Conservation (phyloP, 2,113 vertebrate genomes). For the Chionis minor region DNA sequence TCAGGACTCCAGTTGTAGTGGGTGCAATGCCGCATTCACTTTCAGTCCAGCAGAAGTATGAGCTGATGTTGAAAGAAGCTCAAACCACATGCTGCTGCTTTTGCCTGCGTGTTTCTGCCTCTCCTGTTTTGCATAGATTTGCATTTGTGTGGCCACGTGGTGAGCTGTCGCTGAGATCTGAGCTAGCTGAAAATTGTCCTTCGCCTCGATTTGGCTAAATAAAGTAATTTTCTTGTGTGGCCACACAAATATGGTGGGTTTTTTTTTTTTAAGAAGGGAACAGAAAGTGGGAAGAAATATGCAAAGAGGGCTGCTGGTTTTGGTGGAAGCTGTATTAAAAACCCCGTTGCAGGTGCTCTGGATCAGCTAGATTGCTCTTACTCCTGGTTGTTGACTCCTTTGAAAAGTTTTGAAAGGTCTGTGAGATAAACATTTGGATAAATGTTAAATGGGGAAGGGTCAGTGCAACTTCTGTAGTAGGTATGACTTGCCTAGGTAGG, state of each 20-base stretch:
- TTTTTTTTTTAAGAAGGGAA: background rate
- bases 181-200: background rate
- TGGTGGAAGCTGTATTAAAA: background rate
- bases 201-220: background rate
- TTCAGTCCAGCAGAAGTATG: background rate
- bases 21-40: background rate
- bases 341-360: accelerated
- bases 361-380: background rate
- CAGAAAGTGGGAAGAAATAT: background rate
- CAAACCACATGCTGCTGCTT: background rate
- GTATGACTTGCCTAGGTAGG: background rate
- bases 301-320: background rate
- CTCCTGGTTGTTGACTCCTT: background rate
- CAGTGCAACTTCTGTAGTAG: background rate
- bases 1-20: background rate
- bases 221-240: background rate
- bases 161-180: background rate
- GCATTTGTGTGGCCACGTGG: background rate
- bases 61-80: background rate
- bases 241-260: background rate
- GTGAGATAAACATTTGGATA: accelerated
- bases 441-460: background rate
- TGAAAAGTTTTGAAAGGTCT: background rate
- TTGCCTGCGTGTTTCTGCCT: background rate
- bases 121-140: background rate